These are phyloP conservation scores for Scaptomyza flava DNA, from an alignment of 2,888 invertebrate species.

Conservation along the genomic window DNA sequence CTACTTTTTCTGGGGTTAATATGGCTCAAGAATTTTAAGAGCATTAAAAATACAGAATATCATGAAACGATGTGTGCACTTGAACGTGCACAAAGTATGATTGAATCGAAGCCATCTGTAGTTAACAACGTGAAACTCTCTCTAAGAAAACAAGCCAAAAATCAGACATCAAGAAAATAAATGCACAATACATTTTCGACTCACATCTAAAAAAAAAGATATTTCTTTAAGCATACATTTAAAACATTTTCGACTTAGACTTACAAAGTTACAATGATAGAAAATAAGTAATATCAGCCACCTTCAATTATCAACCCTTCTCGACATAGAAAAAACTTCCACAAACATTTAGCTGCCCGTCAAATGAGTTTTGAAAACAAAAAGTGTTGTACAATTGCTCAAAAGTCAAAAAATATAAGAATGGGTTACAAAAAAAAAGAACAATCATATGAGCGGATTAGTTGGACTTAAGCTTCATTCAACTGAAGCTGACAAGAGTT, in stretches of 20 bases:
- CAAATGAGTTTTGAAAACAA: slow-evolving; percentile 27
- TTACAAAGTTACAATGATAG: no score
- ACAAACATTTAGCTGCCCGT: slow-evolving; percentile 32
- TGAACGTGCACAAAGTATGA: no score
- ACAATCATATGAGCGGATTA: slow-evolving; percentile 83
- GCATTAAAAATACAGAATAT: no score
- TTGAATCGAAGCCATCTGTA: no score
- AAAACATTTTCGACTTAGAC: no score
- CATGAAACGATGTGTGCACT: no score
- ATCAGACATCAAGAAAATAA: not conserved
- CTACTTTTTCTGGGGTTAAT: not conserved
- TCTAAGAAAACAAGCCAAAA: no score
- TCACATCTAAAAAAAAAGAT: no score
- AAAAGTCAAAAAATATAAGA: slow-evolving; percentile 30
- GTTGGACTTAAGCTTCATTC: slow-evolving; percentile 49
- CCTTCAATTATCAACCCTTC: slow-evolving; percentile 16
- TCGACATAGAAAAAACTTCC: not conserved
- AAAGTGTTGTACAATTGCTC: slow-evolving; percentile 33
- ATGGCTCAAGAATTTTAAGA: not conserved
- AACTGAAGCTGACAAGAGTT: slow-evolving; percentile 24
- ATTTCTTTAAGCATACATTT: no score
- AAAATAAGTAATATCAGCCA: not conserved
- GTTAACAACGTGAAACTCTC: no score
- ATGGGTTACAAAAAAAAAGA: slow-evolving; percentile 44
- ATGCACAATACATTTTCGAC: no score